These are phyloP conservation scores for Tricholauxania praeusta DNA, from an alignment of 2,888 invertebrate species.

Conservation along the genomic window DNA sequence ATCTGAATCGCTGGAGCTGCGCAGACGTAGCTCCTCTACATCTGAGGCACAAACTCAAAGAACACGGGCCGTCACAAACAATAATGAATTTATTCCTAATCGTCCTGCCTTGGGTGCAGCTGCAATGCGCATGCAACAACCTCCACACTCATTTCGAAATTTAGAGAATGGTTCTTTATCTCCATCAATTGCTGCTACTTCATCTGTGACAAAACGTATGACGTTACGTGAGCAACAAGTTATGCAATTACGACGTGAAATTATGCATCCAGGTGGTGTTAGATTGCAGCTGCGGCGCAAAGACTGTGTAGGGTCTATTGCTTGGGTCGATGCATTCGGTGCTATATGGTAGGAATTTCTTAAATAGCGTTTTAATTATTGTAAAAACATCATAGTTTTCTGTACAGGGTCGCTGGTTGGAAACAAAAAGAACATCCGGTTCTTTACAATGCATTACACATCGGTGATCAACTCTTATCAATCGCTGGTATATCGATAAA, in stretches of 20 bases:
- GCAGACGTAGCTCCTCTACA: slow-evolving; percentile 66
- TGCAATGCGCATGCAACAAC: slow-evolving; percentile 68
- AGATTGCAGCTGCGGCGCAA: slow-evolving; percentile 75
- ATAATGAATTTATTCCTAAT: slow-evolving; percentile 57
- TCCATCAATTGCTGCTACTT: slow-evolving; percentile 43
- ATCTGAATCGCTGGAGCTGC: slow-evolving; percentile 61
- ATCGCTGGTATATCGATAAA: slow-evolving; percentile 78
- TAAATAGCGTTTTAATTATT: background rate
- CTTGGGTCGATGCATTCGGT: slow-evolving; percentile 80
- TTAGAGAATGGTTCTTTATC: slow-evolving; percentile 48
- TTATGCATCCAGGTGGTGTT: slow-evolving; percentile 82
- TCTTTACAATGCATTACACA: slow-evolving; percentile 82
- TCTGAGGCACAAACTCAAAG: slow-evolving; percentile 63
- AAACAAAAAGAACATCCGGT: slow-evolving; percentile 83
- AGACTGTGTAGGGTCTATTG: slow-evolving; percentile 78
- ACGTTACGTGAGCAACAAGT: slow-evolving; percentile 83
- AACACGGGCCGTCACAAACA: slow-evolving; percentile 57
- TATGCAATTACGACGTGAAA: slow-evolving; percentile 80
- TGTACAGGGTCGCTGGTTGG: slow-evolving; percentile 84
- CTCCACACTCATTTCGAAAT: slow-evolving; percentile 68
- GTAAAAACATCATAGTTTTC: background rate
- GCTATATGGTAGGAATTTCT: slow-evolving; percentile 72
- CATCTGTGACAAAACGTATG: slow-evolving; percentile 59
- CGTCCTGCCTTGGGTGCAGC: slow-evolving; percentile 44
- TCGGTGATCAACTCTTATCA: slow-evolving; percentile 85